phyloP scores from a whole-genome alignment of 1,140 invertebrate genomes.

The Ridgeia piscesae region DNA sequence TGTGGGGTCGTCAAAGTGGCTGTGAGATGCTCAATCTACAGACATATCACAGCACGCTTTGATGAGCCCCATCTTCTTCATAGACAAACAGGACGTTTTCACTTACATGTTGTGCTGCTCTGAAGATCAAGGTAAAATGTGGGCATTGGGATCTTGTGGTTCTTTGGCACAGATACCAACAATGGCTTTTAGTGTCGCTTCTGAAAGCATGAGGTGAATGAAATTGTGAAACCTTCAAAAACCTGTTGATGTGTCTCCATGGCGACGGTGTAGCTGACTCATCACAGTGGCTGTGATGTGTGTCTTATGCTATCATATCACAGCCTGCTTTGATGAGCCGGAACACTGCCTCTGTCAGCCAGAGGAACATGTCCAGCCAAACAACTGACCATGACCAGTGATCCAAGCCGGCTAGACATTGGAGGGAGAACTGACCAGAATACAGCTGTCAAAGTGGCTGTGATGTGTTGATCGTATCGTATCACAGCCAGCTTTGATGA shows the following conservation, averaged over 20 bases:
- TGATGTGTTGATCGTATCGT: constrained; percentile 35
- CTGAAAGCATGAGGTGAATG: no score
- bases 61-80: constrained; percentile 39
- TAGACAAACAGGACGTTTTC: neutral
- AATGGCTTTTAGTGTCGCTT: no score
- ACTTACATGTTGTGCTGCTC: neutral
- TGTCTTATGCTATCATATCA: constrained; percentile 31
- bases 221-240: no score
- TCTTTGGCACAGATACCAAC: no score
- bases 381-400: constrained; percentile 1
- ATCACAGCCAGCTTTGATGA: constrained; percentile 46
- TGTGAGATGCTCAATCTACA: constrained; percentile 44
- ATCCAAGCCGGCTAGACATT: neutral
- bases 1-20: constrained; percentile 43
- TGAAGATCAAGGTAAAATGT: neutral
- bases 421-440: neutral
- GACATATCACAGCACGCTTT: constrained; percentile 57
- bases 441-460: constrained; percentile 34
- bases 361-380: neutral
- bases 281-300: constrained; percentile 51
- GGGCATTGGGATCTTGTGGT: neutral
- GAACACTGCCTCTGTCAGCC: neutral
- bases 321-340: constrained; percentile 37
- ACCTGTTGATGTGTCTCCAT: neutral
- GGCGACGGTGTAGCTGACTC: constrained; percentile 21